Percentiles rank a stretch among this genome's conserved stretches.
phyloP scores from a whole-genome alignment of 2,888 invertebrate species.

The Ormyrus labotus region DNA sequence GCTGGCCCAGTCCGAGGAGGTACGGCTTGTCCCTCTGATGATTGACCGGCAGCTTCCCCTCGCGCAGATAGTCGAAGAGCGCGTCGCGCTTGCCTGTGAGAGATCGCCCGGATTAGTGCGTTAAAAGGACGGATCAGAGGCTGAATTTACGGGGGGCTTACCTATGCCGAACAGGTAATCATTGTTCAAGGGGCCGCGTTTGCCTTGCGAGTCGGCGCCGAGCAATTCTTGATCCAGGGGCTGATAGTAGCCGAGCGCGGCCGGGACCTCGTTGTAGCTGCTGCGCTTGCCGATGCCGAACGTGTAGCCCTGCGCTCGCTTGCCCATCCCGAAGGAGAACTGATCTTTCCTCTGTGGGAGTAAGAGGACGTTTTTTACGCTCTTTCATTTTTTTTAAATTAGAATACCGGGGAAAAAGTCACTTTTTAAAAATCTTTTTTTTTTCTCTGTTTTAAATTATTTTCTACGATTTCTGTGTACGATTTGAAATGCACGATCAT shows the following conservation, averaged over 20 bases:
- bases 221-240: not conserved
- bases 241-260: not conserved
- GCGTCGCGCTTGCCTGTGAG: slow-evolving; percentile 39
- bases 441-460: no score
- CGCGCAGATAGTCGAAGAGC: slow-evolving; percentile 36
- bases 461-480: no score
- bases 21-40: slow-evolving; percentile 60
- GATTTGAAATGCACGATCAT: no score
- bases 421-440: not conserved
- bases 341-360: slow-evolving; percentile 78
- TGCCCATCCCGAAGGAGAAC: slow-evolving; percentile 85
- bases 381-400: not conserved
- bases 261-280: slow-evolving; percentile 49
- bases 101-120: not conserved
- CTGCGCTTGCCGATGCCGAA: slow-evolving; percentile 67
- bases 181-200: slow-evolving; percentile 76
- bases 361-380: no score
- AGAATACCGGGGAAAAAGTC: not conserved
- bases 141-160: slow-evolving; percentile 74
- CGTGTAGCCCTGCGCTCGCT: slow-evolving; percentile 75
- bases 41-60: slow-evolving; percentile 58
- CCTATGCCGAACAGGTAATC: slow-evolving; percentile 80
- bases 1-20: slow-evolving; percentile 67
- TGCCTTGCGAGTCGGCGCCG: slow-evolving; percentile 73
- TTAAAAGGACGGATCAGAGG: no score